Percentiles rank a stretch among this genome's conserved stretches.
These are phyloP conservation scores for Remorina albescens DNA, from an alignment of 2,797 vertebrate species.

Conservation along the genomic window DNA sequence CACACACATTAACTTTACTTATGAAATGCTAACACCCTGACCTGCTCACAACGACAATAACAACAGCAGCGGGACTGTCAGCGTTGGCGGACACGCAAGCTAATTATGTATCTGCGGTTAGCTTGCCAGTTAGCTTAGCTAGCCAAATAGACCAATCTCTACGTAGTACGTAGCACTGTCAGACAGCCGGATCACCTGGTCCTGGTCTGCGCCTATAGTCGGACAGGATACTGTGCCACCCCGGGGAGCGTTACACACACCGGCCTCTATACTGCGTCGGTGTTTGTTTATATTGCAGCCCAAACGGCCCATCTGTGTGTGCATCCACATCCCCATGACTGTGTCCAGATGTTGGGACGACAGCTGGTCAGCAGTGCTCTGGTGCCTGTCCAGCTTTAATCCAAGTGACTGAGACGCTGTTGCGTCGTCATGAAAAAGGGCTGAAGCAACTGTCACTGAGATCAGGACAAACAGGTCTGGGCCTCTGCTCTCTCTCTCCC, in stretches of 20 bases:
- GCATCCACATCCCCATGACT: too few species aligned
- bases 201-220: conserved; percentile 28
- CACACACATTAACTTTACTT: not conserved
- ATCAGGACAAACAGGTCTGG: conserved; percentile 9
- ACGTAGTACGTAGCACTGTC: conserved; percentile 76
- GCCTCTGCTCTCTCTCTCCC: not conserved
- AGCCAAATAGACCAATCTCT: conserved; percentile 75
- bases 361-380: too few species aligned
- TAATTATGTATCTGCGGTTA: conserved; percentile 23
- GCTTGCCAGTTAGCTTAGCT: conserved; percentile 42
- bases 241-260: conserved; percentile 52
- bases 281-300: conserved; percentile 14
- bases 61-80: not conserved
- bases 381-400: too few species aligned
- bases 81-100: conserved; percentile 2
- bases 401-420: too few species aligned
- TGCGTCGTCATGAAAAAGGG: too few species aligned
- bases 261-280: not conserved
- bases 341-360: too few species aligned
- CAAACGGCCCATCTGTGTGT: not conserved
- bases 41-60: too few species aligned
- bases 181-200: conserved; percentile 52
- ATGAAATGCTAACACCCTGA: fast-evolving
- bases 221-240: conserved; percentile 59
- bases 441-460: not conserved